phyloP scores from a whole-genome alignment of 2,797 vertebrate genomes.

The Euphonia xanthogaster region DNA sequence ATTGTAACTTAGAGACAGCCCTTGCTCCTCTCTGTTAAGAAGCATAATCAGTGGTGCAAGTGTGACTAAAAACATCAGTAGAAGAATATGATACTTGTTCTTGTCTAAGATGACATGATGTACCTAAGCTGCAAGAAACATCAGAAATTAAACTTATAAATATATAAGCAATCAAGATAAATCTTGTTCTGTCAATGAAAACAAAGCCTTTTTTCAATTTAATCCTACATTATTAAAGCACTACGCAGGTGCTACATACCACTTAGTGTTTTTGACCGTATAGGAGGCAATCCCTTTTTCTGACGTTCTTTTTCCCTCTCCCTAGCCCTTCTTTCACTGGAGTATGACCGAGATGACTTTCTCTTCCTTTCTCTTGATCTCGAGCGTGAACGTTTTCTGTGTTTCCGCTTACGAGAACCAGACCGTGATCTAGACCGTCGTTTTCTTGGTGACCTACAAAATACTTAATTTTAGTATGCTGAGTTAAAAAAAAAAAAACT shows the following conservation, averaged over 20 bases:
- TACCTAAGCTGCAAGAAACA: not conserved
- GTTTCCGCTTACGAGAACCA: conserved; percentile 94
- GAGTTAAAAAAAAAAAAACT: not conserved
- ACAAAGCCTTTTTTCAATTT: not conserved
- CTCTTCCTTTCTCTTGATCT: conserved; percentile 95
- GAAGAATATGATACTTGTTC: not conserved
- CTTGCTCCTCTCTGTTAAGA: not conserved
- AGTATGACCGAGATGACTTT: conserved; percentile 94
- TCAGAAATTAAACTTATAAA: not conserved
- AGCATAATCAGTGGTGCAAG: not conserved
- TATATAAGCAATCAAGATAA: not conserved
- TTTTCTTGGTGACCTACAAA: conserved; percentile 91
- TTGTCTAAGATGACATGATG: not conserved
- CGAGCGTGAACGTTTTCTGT: conserved; percentile 93
- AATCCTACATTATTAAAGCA: not conserved
- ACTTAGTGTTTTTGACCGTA: conserved; percentile 93
- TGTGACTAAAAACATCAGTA: not conserved
- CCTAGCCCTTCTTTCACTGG: conserved; percentile 91
- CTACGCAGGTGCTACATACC: conserved; percentile 72
- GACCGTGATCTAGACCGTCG: conserved; percentile 94
- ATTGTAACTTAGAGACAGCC: not conserved
- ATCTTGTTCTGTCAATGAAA: not conserved
- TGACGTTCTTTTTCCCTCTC: conserved; percentile 96
- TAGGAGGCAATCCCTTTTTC: conserved; percentile 94
- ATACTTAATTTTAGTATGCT: conserved; percentile 28